A percentile compares a stretch with the other conserved stretches of the same genome.
Conservation (phyloP, 2,113 vertebrate species). For the Eleginops maclovinus region DNA sequence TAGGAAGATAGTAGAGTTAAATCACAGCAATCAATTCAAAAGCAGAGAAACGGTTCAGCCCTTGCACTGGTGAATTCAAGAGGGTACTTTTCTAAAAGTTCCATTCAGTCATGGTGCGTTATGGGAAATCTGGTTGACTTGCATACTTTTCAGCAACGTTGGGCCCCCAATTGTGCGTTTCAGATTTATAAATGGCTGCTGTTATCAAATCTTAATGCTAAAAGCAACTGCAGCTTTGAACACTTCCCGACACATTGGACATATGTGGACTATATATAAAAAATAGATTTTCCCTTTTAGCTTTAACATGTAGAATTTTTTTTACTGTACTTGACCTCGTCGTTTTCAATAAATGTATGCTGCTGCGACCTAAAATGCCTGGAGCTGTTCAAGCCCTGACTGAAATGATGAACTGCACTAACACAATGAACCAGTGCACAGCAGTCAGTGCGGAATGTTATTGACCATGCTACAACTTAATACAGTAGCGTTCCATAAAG, state of each 20-base stretch:
- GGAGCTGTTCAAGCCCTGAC: background rate
- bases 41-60: background rate
- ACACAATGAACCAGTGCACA: background rate
- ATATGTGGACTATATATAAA: background rate
- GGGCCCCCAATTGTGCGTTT: background rate
- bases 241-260: background rate
- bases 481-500: conserved; percentile 4
- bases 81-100: background rate
- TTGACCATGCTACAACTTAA: conserved; percentile 22
- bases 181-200: conserved; percentile 24
- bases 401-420: conserved; percentile 11
- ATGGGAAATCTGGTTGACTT: background rate
- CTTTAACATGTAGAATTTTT: background rate
- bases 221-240: conserved; percentile 21
- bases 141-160: background rate
- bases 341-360: conserved; percentile 3
- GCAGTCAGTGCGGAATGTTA: conserved; percentile 15
- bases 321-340: background rate
- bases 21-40: background rate
- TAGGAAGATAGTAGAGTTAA: background rate
- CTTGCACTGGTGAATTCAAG: background rate
- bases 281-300: conserved; percentile 19
- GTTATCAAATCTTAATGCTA: conserved; percentile 51
- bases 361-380: conserved; percentile 2
- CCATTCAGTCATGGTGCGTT: background rate